Evolutionary conservation across 2,888 invertebrate species (phyloP).

Genomic region (Nephrotoma flavescens): DNA sequence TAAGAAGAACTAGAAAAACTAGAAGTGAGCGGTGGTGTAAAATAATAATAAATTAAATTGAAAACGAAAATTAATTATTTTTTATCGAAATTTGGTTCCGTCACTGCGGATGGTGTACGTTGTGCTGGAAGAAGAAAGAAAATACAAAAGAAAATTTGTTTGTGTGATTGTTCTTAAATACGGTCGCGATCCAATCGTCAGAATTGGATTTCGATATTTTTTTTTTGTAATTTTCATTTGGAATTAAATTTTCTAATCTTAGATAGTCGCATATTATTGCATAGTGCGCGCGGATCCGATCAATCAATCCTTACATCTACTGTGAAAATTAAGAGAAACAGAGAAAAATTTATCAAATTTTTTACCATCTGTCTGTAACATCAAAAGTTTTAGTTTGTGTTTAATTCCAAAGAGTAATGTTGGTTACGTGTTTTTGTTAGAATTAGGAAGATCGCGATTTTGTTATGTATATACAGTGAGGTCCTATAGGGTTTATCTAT

Average conservation of each 20-base stretch:
- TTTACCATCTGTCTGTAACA: not conserved
- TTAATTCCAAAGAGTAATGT: not conserved
- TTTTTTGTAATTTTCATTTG: not conserved
- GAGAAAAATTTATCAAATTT: not conserved
- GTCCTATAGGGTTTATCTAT: not conserved
- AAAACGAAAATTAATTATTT: not conserved
- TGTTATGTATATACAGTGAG: too few relatives aligned
- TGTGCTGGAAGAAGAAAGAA: not conserved
- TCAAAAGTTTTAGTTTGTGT: not conserved
- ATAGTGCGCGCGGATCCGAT: not conserved
- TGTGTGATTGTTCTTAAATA: not conserved
- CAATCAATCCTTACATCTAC: not conserved
- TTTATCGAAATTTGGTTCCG: not conserved
- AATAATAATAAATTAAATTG: not conserved
- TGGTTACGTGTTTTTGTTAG: not conserved
- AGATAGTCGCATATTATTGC: not conserved
- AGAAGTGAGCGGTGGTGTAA: not conserved
- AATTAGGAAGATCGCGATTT: not conserved
- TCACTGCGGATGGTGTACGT: not conserved
- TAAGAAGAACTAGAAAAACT: not conserved
- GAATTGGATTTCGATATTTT: not conserved
- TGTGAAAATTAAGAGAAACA: not conserved
- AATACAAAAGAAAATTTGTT: not conserved
- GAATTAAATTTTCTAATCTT: not conserved
- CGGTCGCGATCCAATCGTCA: not conserved